Evolutionary conservation across 2,797 vertebrate species (phyloP), one percentile per base, ranked within the genome.

Genomic region (Acrossocheilus fasciatus): DNA sequence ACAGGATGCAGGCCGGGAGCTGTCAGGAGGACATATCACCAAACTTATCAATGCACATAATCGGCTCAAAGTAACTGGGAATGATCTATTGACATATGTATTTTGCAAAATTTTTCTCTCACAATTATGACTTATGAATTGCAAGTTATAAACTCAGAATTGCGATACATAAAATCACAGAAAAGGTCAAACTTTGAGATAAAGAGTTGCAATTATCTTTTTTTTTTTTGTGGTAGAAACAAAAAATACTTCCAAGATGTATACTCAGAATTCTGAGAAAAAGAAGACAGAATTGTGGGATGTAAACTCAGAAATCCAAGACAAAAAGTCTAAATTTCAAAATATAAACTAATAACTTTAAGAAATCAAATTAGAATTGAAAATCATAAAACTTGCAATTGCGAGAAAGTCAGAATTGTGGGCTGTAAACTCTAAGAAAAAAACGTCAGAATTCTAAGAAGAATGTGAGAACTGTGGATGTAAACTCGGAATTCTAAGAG

Each of bases 1-100:
- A 99, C 98, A 1, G 98, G 98, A 93, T 99, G 98, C 88, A 99
- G 93, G 82, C 98, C 98, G 83, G 98, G 98, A 91, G 98, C 98
- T 99, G 92, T 84, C 52, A 81, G 88, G 20, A 57, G 6, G 18
- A 77, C 34, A 77, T 10, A 7, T 39, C 34, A 77, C 50, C 52
- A 77, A 39, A 57, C 34, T 36, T 23, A 54, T 12, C 6, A 77
- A 77, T 15, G 52, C 18, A 57, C 50, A 57, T 2, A 20, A 77
- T 20, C 26, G 12, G 0, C 74, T 76, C 73, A 76, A 18, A 52
- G 47, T 3, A 59, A 26, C 20, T 12, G 50, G 4, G 18, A 39
- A 26, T 39, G 20, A 12, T 57, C 39, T 62, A 43, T 10, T 41
- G 36, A 78, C 36, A 45, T 17, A 26, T 26, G 64, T 34, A 3